These are phyloP conservation scores for Campylorhamphus procurvoides DNA, from an alignment of 2,113 vertebrate species.

Conservation along the genomic window DNA sequence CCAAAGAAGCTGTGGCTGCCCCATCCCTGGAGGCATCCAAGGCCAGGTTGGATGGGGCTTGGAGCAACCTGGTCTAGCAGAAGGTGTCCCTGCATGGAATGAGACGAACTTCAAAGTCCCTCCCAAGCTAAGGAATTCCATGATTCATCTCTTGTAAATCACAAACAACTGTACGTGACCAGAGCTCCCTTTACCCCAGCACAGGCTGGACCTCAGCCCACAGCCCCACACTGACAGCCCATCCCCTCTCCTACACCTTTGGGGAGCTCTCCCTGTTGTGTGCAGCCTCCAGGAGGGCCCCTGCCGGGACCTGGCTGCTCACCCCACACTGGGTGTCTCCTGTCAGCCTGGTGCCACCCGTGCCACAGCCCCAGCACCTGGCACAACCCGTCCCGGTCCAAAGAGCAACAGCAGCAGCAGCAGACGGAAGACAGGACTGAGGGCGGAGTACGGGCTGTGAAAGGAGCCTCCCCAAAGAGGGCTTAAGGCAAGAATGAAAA, in stretches of 20 bases:
- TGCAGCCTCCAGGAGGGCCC: not conserved
- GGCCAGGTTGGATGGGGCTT: not conserved
- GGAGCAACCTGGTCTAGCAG: not conserved
- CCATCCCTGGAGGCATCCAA: not conserved
- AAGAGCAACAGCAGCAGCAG: not conserved
- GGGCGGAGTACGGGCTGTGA: not conserved
- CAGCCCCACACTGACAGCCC: not conserved
- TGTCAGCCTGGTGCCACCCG: not conserved
- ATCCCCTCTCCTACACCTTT: not conserved
- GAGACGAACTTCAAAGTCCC: not conserved
- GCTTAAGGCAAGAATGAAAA: not conserved
- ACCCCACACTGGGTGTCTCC: not conserved
- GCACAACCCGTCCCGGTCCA: accelerated
- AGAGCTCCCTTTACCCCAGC: not conserved
- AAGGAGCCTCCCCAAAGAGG: not conserved
- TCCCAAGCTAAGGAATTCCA: not conserved
- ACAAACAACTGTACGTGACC: not conserved
- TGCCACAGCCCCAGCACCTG: not conserved
- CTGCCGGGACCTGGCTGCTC: not conserved
- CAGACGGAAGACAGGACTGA: not conserved
- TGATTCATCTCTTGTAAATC: not conserved
- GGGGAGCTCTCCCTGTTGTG: not conserved
- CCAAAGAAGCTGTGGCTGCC: not conserved
- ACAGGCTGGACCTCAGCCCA: not conserved
- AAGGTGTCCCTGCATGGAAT: not conserved